These are phyloP conservation scores for Drosophila parvula DNA, from an alignment of 1,140 invertebrate genomes.

Conservation along the genomic window DNA sequence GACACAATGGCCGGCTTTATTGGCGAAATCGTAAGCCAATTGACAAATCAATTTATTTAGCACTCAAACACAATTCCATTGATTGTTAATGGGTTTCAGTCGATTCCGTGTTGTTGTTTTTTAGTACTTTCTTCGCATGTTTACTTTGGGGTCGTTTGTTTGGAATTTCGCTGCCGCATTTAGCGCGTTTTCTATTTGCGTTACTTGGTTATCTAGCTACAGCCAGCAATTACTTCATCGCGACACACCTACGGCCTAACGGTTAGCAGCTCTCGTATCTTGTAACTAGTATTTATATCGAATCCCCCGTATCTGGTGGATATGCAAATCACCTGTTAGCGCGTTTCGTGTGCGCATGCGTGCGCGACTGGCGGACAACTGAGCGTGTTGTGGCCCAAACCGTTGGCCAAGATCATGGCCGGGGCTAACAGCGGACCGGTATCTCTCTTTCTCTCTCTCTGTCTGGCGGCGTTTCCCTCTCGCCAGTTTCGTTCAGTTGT, in stretches of 20 bases:
- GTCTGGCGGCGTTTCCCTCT: conserved; percentile 12
- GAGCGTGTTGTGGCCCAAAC: conserved; percentile 45
- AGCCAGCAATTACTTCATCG: conserved; percentile 71
- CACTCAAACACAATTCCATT: conserved; percentile 74
- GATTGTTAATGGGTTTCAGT: conserved; percentile 39
- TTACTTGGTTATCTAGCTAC: conserved; percentile 26
- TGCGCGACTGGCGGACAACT: conserved; percentile 70
- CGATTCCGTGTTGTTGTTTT: conserved; percentile 25
- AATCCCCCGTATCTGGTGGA: conserved; percentile 31
- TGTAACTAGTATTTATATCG: conserved; percentile 31
- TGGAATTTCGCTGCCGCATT: conserved; percentile 76
- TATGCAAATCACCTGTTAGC: conserved; percentile 35
- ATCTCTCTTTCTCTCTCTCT: conserved; percentile 15
- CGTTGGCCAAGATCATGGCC: conserved; percentile 68
- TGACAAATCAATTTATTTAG: conserved; percentile 66
- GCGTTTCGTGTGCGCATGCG: conserved; percentile 67
- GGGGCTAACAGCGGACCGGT: conserved; percentile 38
- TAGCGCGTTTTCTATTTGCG: conserved; percentile 77
- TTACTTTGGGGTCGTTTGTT: conserved; percentile 55
- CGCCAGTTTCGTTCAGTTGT: conserved; percentile 57
- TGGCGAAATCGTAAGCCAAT: conserved; percentile 57
- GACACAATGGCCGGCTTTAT: conserved; percentile 44
- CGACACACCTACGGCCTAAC: conserved; percentile 67
- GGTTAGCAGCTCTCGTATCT: conserved; percentile 45
- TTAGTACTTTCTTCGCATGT: conserved; percentile 64